Conservation (phyloP, 2,113 vertebrate genomes). For the Oreotrochilus melanogaster region DNA sequence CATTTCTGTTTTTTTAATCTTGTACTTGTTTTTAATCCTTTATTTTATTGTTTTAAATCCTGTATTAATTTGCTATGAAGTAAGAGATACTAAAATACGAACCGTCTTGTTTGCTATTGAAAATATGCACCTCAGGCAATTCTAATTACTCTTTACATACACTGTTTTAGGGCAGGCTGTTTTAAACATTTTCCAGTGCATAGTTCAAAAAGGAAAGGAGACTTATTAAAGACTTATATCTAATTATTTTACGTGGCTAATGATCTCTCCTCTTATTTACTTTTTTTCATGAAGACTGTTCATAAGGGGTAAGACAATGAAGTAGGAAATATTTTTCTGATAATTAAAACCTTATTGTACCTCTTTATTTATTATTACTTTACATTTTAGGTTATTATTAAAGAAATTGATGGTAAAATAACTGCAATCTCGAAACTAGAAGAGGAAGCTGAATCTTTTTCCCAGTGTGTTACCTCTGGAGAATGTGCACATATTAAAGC, state of each 20-base stretch:
- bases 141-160: neutral
- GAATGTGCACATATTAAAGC: slow-evolving; percentile 85
- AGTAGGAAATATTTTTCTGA: neutral
- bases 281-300: neutral
- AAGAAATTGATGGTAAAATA: slow-evolving; percentile 79
- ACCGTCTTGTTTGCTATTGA: neutral
- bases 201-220: neutral
- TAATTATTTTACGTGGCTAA: neutral
- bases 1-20: neutral
- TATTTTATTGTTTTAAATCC: too few species aligned
- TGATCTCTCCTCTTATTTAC: neutral
- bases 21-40: neutral
- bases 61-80: neutral
- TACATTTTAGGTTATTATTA: slow-evolving; percentile 79
- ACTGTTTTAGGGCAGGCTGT: neutral
- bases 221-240: neutral
- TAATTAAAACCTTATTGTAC: neutral
- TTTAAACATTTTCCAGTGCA: neutral
- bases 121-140: neutral
- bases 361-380: slow-evolving; percentile 29
- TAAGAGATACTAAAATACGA: neutral
- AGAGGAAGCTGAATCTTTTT: slow-evolving; percentile 83
- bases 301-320: neutral
- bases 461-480: slow-evolving; percentile 85
- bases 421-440: slow-evolving; percentile 81